Conservation (phyloP, 2,888 invertebrate species). For the Arctia plantaginis region DNA sequence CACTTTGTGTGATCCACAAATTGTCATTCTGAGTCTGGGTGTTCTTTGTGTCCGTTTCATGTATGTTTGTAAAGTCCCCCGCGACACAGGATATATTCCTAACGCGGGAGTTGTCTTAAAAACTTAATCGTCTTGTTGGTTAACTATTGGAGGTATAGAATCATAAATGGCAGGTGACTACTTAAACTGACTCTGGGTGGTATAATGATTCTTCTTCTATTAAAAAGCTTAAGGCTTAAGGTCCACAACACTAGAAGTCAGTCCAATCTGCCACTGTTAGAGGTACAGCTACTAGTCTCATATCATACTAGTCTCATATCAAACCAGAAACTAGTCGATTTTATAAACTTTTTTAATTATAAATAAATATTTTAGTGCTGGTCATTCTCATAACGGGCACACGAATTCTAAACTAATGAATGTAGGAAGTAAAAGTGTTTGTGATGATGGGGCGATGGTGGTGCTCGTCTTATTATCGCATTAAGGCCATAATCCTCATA, state of each 20-base stretch:
- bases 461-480: slow-evolving; percentile 52
- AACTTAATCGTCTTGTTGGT: background rate
- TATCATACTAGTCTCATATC: too few relatives aligned
- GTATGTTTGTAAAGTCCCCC: too few relatives aligned
- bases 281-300: background rate
- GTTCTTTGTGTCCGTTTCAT: too few relatives aligned
- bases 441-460: slow-evolving; percentile 16
- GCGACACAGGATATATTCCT: too few relatives aligned
- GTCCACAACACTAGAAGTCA: background rate
- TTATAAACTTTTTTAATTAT: background rate
- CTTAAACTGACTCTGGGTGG: background rate
- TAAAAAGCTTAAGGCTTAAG: background rate
- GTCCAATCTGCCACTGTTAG: background rate
- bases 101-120: too few relatives aligned
- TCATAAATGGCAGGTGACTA: background rate
- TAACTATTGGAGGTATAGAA: too few relatives aligned
- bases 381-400: background rate
- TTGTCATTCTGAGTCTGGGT: too few relatives aligned
- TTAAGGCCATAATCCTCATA: slow-evolving; percentile 66
- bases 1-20: too few relatives aligned
- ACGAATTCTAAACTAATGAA: background rate
- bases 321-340: too few relatives aligned
- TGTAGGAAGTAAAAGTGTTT: slow-evolving; percentile 26
- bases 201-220: background rate
- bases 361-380: background rate